A percentile compares a stretch with the other conserved stretches of the same genome.
Evolutionary conservation across 2,113 vertebrate genomes (phyloP).

Genomic region (Anseranas semipalmata): DNA sequence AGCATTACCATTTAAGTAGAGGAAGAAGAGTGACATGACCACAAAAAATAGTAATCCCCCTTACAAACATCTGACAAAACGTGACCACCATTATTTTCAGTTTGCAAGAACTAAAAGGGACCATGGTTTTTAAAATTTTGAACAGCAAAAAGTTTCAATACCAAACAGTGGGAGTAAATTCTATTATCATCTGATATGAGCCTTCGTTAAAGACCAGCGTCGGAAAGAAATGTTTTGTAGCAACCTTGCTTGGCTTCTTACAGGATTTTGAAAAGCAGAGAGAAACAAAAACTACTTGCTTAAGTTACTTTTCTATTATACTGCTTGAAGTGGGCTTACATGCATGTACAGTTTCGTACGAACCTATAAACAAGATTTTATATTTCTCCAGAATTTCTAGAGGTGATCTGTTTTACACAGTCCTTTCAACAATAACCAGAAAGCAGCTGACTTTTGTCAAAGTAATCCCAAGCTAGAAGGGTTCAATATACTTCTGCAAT

Average conservation of each 20-base stretch:
- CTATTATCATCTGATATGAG: fast-evolving
- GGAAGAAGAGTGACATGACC: background rate
- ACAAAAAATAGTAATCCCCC: background rate
- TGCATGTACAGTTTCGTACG: background rate
- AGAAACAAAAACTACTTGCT: background rate
- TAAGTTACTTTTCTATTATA: background rate
- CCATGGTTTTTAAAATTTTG: background rate
- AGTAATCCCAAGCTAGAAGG: background rate
- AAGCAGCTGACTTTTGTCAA: background rate
- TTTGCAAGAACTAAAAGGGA: background rate
- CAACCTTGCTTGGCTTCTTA: background rate
- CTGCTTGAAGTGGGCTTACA: background rate
- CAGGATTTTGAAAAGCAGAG: background rate
- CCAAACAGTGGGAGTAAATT: background rate
- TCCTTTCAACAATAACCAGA: background rate
- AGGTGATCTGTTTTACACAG: background rate
- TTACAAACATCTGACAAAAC: background rate
- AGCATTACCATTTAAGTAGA: background rate
- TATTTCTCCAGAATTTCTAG: background rate
- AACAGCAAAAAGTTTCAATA: background rate
- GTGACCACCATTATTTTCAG: fast-evolving
- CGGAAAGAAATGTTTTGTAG: background rate
- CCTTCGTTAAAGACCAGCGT: background rate
- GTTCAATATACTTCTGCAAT: background rate
- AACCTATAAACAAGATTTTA: background rate